Base-by-base conservation (phyloP, 2,888 invertebrate genomes). In the Melanotus villosus region DNA sequence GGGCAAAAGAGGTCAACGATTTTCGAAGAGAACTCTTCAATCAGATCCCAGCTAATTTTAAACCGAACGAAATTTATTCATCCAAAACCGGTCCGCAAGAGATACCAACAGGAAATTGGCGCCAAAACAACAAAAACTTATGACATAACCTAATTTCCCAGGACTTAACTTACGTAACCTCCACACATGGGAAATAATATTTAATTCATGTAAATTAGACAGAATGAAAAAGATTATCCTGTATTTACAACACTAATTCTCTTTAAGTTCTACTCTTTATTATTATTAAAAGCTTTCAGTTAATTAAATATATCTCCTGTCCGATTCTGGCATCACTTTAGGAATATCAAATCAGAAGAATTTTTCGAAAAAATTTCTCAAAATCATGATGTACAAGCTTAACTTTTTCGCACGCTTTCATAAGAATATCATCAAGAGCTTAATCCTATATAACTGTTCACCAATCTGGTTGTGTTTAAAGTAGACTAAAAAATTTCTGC, bases 131-230 rank as follows among this genome's bases (percentile, higher is more conserved):
- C 68, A 68, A 59, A 56, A 54, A 57, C 56, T 57, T 62, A 47
- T 66, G 64, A 66, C 69, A 66, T 72, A 72, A 72, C 72, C 72
- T 38, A 72, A 62, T 72, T 72, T 72, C 69, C 64, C 70, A 66
- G 63, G 65, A 64, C 65, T n/a, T 30, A 50, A 19, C 45, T 69
- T 65, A 60, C 36, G 45, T 65, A 69, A 69, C 50, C 23, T 58
- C 14, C 18, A 18, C 45, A 32, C 58, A 68, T 59, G 68, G 59
- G 64, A 68, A 68, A 64, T 59, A 52, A 52, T 59, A 68, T 56
- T 58, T 62, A 68, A 34, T 59, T 36, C 41, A 58, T 58, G 58
- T 9, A 58, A 58, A 58, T 58, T 41, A 26, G 58, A 58, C 38
- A 43, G 57, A 36, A 21, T 26, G 52, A 52, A 50, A 50, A 54